Percentiles rank a stretch among this genome's conserved stretches.
Evolutionary conservation across 2,797 vertebrate genomes (phyloP).

Genomic region (Tadarida brasiliensis): DNA sequence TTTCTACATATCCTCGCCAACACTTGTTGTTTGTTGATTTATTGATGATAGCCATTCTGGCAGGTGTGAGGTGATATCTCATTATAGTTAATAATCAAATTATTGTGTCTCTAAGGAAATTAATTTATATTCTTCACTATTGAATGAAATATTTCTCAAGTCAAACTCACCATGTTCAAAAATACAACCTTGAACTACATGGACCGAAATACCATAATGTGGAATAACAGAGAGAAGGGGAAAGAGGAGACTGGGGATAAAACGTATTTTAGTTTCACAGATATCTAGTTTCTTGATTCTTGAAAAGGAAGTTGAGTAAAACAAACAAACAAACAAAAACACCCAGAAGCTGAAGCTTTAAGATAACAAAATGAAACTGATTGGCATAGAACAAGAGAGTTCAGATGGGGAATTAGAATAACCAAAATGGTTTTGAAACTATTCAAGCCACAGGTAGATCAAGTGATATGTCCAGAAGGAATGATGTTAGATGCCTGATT

Average conservation of each 20-base stretch:
- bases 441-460: not conserved
- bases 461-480: not conserved
- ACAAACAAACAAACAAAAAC: not conserved
- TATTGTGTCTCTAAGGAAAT: slow-evolving; percentile 77
- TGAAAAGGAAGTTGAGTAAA: not conserved
- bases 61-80: no score
- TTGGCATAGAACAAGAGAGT: not conserved
- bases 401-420: not conserved
- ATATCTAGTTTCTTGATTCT: not conserved
- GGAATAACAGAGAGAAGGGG: not conserved
- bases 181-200: slow-evolving; percentile 7
- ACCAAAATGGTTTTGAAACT: not conserved
- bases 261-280: not conserved
- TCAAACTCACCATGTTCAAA: slow-evolving; percentile 76
- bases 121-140: slow-evolving; percentile 79
- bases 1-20: no score
- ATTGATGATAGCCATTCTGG: no score
- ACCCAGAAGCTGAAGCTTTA: not conserved
- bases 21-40: no score
- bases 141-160: slow-evolving; percentile 82
- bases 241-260: not conserved
- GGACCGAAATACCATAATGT: not conserved
- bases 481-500: not conserved
- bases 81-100: not conserved
- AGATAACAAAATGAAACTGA: not conserved